Percentiles rank a stretch among this genome's conserved stretches.
Evolutionary conservation across 2,113 vertebrate species (phyloP).

Genomic region (Puma concolor): DNA sequence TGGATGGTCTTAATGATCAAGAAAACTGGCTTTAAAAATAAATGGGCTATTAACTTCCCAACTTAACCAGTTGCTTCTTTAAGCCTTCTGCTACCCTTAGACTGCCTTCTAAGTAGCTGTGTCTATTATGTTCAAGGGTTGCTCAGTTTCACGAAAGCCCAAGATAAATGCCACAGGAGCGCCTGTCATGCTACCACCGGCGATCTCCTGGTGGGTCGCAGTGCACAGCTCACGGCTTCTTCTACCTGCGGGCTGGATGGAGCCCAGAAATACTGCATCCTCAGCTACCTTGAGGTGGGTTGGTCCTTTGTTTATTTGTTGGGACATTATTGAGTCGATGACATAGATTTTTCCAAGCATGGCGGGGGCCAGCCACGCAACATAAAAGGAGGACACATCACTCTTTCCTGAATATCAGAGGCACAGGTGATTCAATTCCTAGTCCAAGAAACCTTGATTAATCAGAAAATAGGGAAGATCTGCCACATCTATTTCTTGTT

Average conservation of each 20-base stretch:
- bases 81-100: neutral
- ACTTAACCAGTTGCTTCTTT: neutral
- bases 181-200: conserved; percentile 87
- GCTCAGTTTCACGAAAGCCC: conserved; percentile 75
- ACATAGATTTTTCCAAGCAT: neutral
- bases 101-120: neutral
- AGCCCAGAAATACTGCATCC: conserved; percentile 93
- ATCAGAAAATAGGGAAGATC: neutral
- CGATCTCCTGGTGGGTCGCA: conserved; percentile 90
- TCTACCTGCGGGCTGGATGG: conserved; percentile 90
- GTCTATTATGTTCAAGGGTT: conserved; percentile 80
- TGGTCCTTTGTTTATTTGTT: conserved; percentile 7
- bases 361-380: neutral
- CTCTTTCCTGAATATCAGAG: neutral
- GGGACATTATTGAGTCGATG: neutral
- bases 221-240: conserved; percentile 86
- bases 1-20: neutral
- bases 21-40: neutral
- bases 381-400: neutral
- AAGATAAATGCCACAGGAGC: conserved; percentile 82
- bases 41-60: neutral
- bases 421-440: neutral
- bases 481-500: conserved; percentile 9
- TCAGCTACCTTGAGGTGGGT: conserved; percentile 93
- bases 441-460: neutral